phyloP scores from a whole-genome alignment of 2,888 invertebrate genomes.

The Drosophila helvetica region DNA sequence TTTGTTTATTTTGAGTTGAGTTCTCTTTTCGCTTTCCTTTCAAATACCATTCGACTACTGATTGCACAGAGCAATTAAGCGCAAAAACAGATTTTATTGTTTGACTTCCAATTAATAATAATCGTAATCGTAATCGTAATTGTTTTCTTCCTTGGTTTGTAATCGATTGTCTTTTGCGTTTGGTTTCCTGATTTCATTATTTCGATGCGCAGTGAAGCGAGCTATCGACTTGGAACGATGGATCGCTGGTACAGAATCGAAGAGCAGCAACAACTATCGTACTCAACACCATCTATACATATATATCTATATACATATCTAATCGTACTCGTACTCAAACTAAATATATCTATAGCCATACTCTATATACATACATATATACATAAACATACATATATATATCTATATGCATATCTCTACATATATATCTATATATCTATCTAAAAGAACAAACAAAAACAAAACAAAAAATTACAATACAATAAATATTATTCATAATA shows the following conservation, averaged over 20 bases:
- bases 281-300: constrained; percentile 40
- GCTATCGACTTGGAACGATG: constrained; percentile 4
- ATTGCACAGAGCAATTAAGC: constrained; percentile 30
- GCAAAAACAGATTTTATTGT: constrained; percentile 18
- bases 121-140: constrained; percentile 29
- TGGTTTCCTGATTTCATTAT: constrained; percentile 12
- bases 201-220: constrained; percentile 20
- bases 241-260: constrained; percentile 24
- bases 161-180: constrained; percentile 17
- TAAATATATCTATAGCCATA: constrained; percentile 40
- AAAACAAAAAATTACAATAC: constrained; percentile 62
- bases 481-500: constrained; percentile 75
- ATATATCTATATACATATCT: constrained; percentile 37
- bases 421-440: constrained; percentile 54
- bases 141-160: constrained; percentile 15
- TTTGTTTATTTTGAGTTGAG: constrained; percentile 10
- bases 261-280: constrained; percentile 39
- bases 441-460: constrained; percentile 46
- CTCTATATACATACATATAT: constrained; percentile 28
- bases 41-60: neutral
- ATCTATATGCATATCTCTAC: constrained; percentile 30
- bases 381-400: constrained; percentile 30
- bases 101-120: constrained; percentile 22
- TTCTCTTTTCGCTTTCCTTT: neutral
- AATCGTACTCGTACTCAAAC: neutral